Evolutionary conservation across 2,888 invertebrate species (phyloP).

Genomic region (Sepiola atlantica): DNA sequence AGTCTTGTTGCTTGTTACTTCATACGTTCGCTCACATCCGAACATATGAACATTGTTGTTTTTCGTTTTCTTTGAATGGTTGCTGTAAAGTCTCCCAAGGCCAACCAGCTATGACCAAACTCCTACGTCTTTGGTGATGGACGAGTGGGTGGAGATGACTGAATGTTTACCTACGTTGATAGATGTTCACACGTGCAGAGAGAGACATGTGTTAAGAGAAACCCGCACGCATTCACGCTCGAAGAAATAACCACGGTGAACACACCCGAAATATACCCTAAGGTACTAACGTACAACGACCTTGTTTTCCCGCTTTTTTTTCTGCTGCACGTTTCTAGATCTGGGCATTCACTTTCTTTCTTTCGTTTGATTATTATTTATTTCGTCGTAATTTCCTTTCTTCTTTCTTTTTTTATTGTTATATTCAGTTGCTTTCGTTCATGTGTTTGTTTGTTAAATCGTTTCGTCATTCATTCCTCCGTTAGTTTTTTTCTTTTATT

Average conservation of each 20-base stretch:
- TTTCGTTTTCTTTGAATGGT: neutral
- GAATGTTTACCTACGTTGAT: neutral
- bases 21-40: neutral
- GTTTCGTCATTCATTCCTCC: neutral
- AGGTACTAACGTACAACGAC: neutral
- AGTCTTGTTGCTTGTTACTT: neutral
- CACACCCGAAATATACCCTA: neutral
- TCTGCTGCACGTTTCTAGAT: neutral
- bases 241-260: neutral
- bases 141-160: neutral
- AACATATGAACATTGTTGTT: neutral
- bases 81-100: neutral
- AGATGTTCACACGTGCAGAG: constrained; percentile 10
- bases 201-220: neutral
- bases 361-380: neutral
- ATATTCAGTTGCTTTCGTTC: neutral
- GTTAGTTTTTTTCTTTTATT: neutral
- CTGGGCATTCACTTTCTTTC: neutral
- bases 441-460: neutral
- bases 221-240: neutral
- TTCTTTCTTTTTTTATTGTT: neutral
- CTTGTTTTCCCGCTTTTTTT: neutral
- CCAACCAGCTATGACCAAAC: constrained; percentile 21
- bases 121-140: neutral
- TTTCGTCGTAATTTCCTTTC: neutral